Base-by-base conservation (phyloP, 1,140 invertebrate genomes). In the Reticulitermes speratus region DNA sequence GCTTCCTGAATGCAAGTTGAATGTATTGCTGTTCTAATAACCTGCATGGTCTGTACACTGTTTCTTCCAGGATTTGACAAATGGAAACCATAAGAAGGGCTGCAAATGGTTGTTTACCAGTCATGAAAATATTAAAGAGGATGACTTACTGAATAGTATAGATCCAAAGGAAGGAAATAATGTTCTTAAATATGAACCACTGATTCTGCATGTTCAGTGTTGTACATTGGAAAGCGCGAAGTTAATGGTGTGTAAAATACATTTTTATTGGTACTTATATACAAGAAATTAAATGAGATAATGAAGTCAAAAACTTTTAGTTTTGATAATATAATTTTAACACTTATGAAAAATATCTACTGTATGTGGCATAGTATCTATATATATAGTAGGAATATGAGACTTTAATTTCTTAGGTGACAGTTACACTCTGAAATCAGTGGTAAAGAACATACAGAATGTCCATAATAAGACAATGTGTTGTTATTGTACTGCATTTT, bases 161-260 rank as follows among this genome's bases (percentile, higher is more conserved):
- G 55, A 88, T 23, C 69, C 81, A n/a, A 48, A 65, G 32, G 86
- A 87, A 16, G 84, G 87, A 87, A 81, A 90, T 87, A 45, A 90
- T 25, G 83, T 86, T 59, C 90, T 93, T 69, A 93, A 93, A 89
- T 92, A 93, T 90, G 93, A 93, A 88, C 92, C 93, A 82, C 91
- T 92, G 89, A 91, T 93, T 86, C 88, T 93, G 59, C 93, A 93
- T 89, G 89, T 93, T 7, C 92, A 92, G 85, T 93, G 92, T 87
- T 86, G 88, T 81, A 88, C 87, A 65, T 82, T 93, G 8, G 87
- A 89, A 84, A 87, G 90, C 89, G 93, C 93, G 38, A 91, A 92
- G 86, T 87, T 87, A 87, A 86, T 90, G 87, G 89, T 30, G 23
- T 16, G 16, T 55, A 44, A 25, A 23, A 84, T 30, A n/a, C 0